Evolutionary conservation across 2,888 invertebrate genomes (phyloP), one percentile per base, ranked within the genome.

Genomic region (Aproaerema taeniolella): DNA sequence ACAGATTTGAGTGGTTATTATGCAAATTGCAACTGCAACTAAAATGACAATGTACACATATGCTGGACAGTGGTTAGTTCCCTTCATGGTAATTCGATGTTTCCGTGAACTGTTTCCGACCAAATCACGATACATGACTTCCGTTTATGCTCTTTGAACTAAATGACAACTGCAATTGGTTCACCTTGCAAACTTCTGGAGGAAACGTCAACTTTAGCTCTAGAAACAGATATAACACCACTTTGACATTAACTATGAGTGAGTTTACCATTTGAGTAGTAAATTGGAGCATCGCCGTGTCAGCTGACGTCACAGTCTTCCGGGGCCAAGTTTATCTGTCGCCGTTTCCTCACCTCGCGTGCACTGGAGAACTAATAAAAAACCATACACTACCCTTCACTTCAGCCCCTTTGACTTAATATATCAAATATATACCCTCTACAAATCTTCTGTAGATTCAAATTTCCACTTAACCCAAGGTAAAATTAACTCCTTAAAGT

Each of bases 281-380:
- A n/a, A n/a, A n/a, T n/a, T n/a, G n/a, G n/a, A n/a, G n/a, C n/a
- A n/a, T n/a, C n/a, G 26, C 26, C 2, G 26, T n/a, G 31, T 17
- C 16, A 17, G 9, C 10, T 15, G 31, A 16, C 17, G 31, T 31
- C 31, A 16, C 2, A 2, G 16, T 4, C 31, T 15, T 15, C 30
- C 14, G 13, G 32, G 17, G 12, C 17, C 24, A 26, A 32, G 38
- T 42, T 43, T 52, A 49, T 53, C 55, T 53, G 46, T 42, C 43
- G 40, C 41, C 41, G 43, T 41, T 51, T 47, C 49, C 43, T 42
- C 33, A 14, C 24, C 33, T 47, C 47, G 49, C 50, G 49, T 56
- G 41, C 38, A 40, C 25, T 30, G 29, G 24, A 28, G 30, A 38
- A 34, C 24, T 38, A 38, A 38, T 42, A 42, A 15, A 31, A 7